These are phyloP conservation scores for Idaea biselata DNA, from an alignment of 2,888 invertebrate genomes.

Conservation along the genomic window DNA sequence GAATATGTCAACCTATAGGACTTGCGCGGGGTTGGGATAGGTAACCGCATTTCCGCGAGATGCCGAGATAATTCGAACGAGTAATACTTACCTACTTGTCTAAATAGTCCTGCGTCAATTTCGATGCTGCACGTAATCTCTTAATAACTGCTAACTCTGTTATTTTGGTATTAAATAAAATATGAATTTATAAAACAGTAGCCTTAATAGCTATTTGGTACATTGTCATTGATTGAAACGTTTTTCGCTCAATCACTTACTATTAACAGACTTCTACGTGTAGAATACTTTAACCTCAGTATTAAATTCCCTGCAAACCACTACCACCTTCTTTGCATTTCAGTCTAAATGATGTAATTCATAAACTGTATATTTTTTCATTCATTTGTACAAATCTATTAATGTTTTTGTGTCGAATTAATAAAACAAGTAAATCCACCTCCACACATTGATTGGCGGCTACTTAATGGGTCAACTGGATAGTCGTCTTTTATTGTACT, in stretches of 20 bases:
- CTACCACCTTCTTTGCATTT: neutral
- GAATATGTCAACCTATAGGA: no score
- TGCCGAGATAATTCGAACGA: no score
- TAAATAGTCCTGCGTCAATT: constrained; percentile 12
- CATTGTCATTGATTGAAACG: constrained; percentile 1
- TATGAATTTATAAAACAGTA: constrained; percentile 7
- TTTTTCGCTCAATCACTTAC: constrained; percentile 10
- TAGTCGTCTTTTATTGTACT: no score
- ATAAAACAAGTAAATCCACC: neutral
- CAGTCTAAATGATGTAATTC: neutral
- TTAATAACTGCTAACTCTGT: constrained; percentile 2
- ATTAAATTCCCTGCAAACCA: neutral
- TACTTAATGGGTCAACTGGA: no score
- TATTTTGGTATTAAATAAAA: constrained; percentile 2
- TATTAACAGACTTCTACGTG: constrained; percentile 5
- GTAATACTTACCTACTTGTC: constrained; percentile 19
- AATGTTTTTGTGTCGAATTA: neutral
- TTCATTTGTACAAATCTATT: neutral
- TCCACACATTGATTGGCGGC: constrained; percentile 1
- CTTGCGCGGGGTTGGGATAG: no score
- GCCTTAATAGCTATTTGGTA: constrained; percentile 4
- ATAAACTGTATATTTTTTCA: neutral
- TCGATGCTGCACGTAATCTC: constrained; percentile 13
- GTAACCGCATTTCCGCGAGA: no score
- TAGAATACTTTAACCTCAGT: neutral